Percentiles rank a stretch among this genome's conserved stretches.
phyloP scores from a whole-genome alignment of 2,113 vertebrate genomes.

The Alectura lathami region DNA sequence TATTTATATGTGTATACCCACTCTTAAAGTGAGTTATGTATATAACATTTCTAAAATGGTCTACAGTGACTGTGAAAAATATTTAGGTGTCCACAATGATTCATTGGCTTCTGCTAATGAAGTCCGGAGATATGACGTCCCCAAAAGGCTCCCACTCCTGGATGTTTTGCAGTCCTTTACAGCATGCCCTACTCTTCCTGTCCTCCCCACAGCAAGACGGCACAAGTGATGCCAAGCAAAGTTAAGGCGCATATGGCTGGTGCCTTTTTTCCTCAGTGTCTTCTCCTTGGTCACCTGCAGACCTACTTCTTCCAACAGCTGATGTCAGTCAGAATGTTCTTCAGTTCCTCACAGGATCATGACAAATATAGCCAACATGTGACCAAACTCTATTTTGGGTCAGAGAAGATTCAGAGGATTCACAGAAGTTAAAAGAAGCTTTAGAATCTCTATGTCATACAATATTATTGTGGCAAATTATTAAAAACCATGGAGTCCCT shows the following conservation, averaged over 20 bases:
- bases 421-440: neutral
- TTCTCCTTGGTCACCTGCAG: neutral
- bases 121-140: neutral
- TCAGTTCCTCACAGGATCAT: neutral
- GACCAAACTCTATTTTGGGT: neutral
- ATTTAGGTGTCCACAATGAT: neutral
- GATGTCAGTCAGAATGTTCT: rapidly evolving
- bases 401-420: neutral
- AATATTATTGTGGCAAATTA: neutral
- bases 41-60: neutral
- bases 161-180: neutral
- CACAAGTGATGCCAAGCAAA: neutral
- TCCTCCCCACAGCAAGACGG: neutral
- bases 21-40: neutral
- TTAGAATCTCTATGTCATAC: neutral
- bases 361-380: neutral
- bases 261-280: neutral
- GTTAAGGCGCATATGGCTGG: too few species aligned
- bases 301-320: neutral
- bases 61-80: neutral
- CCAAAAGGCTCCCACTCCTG: neutral
- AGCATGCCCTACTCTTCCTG: neutral
- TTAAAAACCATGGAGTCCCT: neutral
- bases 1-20: neutral
- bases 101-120: neutral